These are phyloP conservation scores for Spinus pinus DNA, from an alignment of 2,797 vertebrate species.

Conservation along the genomic window DNA sequence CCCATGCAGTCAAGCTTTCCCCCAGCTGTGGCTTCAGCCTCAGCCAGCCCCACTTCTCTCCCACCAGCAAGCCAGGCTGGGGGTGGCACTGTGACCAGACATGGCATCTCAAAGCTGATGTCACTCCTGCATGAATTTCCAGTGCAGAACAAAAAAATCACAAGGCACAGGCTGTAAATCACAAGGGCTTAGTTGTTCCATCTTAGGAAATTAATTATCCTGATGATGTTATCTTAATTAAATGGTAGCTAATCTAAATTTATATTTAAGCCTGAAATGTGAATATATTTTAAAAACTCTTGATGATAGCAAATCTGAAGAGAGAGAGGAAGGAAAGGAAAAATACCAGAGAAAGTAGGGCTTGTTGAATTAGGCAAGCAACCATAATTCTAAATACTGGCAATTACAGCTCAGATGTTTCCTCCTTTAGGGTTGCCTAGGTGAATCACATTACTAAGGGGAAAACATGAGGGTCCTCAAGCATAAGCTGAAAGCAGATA, in stretches of 20 bases:
- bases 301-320: slow-evolving; percentile 62
- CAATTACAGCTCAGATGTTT: slow-evolving; percentile 25
- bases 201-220: slow-evolving; percentile 58
- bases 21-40: not conserved
- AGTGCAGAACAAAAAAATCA: not conserved
- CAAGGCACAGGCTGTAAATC: slow-evolving; percentile 33
- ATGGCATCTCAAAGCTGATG: not conserved
- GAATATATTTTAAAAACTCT: slow-evolving; percentile 69
- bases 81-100: not conserved
- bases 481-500: slow-evolving; percentile 31
- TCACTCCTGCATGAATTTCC: not conserved
- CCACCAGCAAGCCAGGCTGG: not conserved
- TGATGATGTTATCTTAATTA: slow-evolving; percentile 64
- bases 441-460: slow-evolving; percentile 56
- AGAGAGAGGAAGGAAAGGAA: slow-evolving; percentile 71
- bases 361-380: slow-evolving; percentile 58
- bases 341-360: slow-evolving; percentile 62
- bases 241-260: slow-evolving; percentile 55
- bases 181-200: slow-evolving; percentile 33
- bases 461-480: not conserved
- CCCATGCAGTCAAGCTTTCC: not conserved
- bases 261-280: slow-evolving; percentile 66
- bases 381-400: slow-evolving; percentile 55
- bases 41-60: not conserved
- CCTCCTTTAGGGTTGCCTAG: slow-evolving; percentile 59